phyloP scores from a whole-genome alignment of 2,888 invertebrate species.

The Dynastes maya region DNA sequence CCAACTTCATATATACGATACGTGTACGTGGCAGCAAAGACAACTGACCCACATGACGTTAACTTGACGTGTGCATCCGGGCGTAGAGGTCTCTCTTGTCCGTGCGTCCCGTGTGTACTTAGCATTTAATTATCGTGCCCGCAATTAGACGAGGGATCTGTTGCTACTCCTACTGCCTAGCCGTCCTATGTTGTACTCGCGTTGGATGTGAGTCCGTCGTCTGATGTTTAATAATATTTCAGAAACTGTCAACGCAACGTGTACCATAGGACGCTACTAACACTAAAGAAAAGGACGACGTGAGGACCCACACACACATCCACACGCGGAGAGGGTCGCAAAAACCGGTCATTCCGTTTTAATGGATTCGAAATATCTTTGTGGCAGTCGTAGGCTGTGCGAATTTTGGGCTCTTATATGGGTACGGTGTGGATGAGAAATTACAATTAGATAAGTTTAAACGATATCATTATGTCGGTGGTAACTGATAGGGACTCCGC shows the following conservation, averaged over 20 bases:
- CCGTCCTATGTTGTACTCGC: not conserved
- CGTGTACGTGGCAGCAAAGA: slow-evolving; percentile 63
- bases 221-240: slow-evolving; percentile 59
- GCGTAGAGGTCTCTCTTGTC: slow-evolving; percentile 55
- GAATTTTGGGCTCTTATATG: slow-evolving; percentile 22
- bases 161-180: slow-evolving; percentile 53
- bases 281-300: slow-evolving; percentile 5
- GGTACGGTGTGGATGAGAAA: slow-evolving; percentile 28
- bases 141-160: slow-evolving; percentile 61
- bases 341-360: slow-evolving; percentile 38
- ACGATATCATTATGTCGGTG: slow-evolving; percentile 39
- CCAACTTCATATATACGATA: slow-evolving; percentile 49
- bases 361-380: slow-evolving; percentile 43
- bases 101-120: slow-evolving; percentile 56
- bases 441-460: slow-evolving; percentile 43
- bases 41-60: slow-evolving; percentile 63
- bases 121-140: slow-evolving; percentile 64
- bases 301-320: not conserved
- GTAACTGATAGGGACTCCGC: slow-evolving; percentile 13
- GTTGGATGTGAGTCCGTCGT: slow-evolving; percentile 17
- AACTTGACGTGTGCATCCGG: slow-evolving; percentile 63
- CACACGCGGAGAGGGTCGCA: slow-evolving; percentile 23
- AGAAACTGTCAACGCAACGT: slow-evolving; percentile 62
- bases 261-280: slow-evolving; percentile 45
- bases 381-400: not conserved